Percentiles rank a stretch among this genome's conserved stretches.
Conservation (phyloP, 2,888 invertebrate genomes). For the Euzophera pinguis region DNA sequence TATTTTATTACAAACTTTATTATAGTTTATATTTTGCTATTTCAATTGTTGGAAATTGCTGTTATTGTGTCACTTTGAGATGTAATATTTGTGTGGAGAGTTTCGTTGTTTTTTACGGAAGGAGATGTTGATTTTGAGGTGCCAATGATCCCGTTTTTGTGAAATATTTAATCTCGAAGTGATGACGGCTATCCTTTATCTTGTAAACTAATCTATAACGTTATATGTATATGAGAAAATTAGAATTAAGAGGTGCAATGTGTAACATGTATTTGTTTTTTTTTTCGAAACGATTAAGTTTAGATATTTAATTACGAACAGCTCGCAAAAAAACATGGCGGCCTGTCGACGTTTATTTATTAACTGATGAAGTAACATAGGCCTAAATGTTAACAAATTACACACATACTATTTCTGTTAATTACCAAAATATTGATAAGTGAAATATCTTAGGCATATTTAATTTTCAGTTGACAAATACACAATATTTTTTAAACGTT, state of each 20-base stretch:
- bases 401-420: constrained; percentile 59
- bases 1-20: constrained; percentile 64
- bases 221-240: constrained; percentile 70
- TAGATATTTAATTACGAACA: constrained; percentile 32
- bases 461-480: constrained; percentile 78
- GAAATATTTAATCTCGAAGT: constrained; percentile 15
- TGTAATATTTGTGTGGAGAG: constrained; percentile 16
- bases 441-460: constrained; percentile 69
- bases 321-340: constrained; percentile 23
- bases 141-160: constrained; percentile 28
- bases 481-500: constrained; percentile 64
- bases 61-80: constrained; percentile 20
- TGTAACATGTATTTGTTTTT: constrained; percentile 42
- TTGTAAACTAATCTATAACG: constrained; percentile 45
- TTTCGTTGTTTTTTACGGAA: constrained; percentile 4
- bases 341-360: constrained; percentile 18
- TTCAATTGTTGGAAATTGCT: constrained; percentile 47
- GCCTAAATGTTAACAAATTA: constrained; percentile 59
- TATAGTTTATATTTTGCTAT: constrained; percentile 60
- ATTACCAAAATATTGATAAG: constrained; percentile 65
- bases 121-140: constrained; percentile 20
- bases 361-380: constrained; percentile 35
- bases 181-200: constrained; percentile 17
- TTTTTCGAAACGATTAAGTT: constrained; percentile 44
- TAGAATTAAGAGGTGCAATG: constrained; percentile 68